Evolutionary conservation across 2,113 vertebrate species (phyloP), one percentile per base, ranked within the genome.

Genomic region (Scophthalmus maximus): DNA sequence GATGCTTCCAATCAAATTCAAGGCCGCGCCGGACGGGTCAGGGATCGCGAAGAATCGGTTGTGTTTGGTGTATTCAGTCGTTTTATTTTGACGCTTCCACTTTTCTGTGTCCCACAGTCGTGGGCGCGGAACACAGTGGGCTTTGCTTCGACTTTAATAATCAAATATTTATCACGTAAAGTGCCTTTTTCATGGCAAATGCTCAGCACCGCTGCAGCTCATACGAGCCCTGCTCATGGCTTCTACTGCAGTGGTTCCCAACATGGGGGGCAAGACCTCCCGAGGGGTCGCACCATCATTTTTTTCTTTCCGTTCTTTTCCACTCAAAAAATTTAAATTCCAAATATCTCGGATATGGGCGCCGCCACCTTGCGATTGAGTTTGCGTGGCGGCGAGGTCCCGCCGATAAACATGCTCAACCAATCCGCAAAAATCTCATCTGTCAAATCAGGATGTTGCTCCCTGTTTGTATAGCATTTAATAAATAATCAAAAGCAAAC

Each of bases 161-260:
- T 91, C 36, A 89, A 88, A 84, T 87, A 91, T 91, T 82, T 47
- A 89, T 89, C 15, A 58, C 27, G 44, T 67, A 38, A 79, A 87
- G 71, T 81, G 73, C 82, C 29, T 85, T 68, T 81, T 68, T 81
- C 42, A 61, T 63, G 30, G 71, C 53, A 67, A 76, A 36, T 49
- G 29, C 7, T 7, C 40, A 60, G 53, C 47, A 15, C 9, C 9
- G 38, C 46, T 38, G 22, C 27, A 11, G 36, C 53, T 64, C 32
- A 27, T 1, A 34, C 32, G 25, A 36, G 12, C 7, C 8, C 53
- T 10, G 10, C 56, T 53, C 32, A n/a, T 11, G 1, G 4, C 20
- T 56, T 20, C 25, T 25, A 14, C 76, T 50, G 47, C 17, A 5
- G 36, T 3, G 10, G 15, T 62, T 72, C 26, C n/a, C 23, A 46